A percentile compares a stretch with the other conserved stretches of the same genome.
These are phyloP conservation scores for Heliconius himera DNA, from an alignment of 1,140 invertebrate species.

Conservation along the genomic window DNA sequence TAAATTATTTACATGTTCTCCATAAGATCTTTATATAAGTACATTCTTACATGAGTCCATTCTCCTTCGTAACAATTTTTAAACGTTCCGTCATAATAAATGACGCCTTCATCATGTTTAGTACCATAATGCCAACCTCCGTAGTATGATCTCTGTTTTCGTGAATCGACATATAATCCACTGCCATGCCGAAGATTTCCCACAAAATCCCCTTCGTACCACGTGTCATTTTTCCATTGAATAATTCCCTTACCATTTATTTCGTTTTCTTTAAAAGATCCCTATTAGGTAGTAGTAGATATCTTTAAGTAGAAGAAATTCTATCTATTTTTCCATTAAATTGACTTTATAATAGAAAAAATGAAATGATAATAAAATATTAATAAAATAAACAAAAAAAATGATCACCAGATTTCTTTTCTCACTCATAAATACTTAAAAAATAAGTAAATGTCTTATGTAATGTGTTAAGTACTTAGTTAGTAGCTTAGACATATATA, in stretches of 20 bases:
- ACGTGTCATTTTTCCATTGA: slow-evolving; percentile 79
- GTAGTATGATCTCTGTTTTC: slow-evolving; percentile 73
- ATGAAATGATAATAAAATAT: too few relatives aligned
- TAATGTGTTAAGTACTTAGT: too few relatives aligned
- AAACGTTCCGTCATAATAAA: slow-evolving; percentile 59
- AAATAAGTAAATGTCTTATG: too few relatives aligned
- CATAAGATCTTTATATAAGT: neutral
- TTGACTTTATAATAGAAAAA: too few relatives aligned
- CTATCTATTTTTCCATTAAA: too few relatives aligned
- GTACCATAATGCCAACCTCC: slow-evolving; percentile 80
- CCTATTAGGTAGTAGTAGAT: slow-evolving; percentile 55
- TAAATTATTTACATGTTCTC: neutral
- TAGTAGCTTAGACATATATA: too few relatives aligned
- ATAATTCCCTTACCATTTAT: slow-evolving; percentile 81
- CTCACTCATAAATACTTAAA: too few relatives aligned
- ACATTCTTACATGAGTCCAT: slow-evolving; percentile 66
- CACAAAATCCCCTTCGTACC: slow-evolving; percentile 82
- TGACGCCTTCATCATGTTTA: slow-evolving; percentile 76
- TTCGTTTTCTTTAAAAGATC: slow-evolving; percentile 81
- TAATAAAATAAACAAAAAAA: too few relatives aligned
- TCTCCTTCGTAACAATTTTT: slow-evolving; percentile 67
- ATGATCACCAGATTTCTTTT: too few relatives aligned
- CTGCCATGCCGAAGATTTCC: slow-evolving; percentile 81
- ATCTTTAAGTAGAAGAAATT: slow-evolving; percentile 1
- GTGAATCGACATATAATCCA: slow-evolving; percentile 79